Percentiles rank a stretch among this genome's conserved stretches.
Evolutionary conservation across 2,888 invertebrate genomes (phyloP).

Genomic region (Himalopsyche japonica): DNA sequence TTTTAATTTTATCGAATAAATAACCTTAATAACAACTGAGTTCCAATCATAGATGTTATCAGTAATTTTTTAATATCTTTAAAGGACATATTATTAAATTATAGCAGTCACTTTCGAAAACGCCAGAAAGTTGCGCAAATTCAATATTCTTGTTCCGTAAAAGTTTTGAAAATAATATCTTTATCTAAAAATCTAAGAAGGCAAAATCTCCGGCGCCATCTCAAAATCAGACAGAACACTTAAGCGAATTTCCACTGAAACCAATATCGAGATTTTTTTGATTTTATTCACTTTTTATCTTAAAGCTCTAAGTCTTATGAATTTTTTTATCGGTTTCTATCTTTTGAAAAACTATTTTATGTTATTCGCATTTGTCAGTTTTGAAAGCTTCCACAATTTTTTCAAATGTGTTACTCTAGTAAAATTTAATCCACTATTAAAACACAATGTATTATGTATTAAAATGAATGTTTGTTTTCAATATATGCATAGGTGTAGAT

Average conservation of each 20-base stretch:
- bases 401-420: no score
- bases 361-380: neutral
- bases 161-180: neutral
- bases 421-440: no score
- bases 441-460: no score
- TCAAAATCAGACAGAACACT: neutral
- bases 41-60: no score
- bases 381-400: neutral
- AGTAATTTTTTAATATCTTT: no score
- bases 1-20: no score
- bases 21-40: no score
- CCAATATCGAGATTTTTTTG: neutral
- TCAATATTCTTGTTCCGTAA: neutral
- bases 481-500: no score
- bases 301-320: neutral
- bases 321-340: neutral
- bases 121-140: no score
- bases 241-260: slow-evolving; percentile 7
- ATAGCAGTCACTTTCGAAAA: no score
- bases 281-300: neutral
- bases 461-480: no score
- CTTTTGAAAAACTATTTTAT: neutral
- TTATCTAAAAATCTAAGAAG: neutral
- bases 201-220: neutral
- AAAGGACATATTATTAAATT: no score